Percentiles rank a stretch among this genome's conserved stretches.
Evolutionary conservation across 92 coral and sea anemone species (phyloP).

Genomic region (Isaurus tuberculatus): DNA sequence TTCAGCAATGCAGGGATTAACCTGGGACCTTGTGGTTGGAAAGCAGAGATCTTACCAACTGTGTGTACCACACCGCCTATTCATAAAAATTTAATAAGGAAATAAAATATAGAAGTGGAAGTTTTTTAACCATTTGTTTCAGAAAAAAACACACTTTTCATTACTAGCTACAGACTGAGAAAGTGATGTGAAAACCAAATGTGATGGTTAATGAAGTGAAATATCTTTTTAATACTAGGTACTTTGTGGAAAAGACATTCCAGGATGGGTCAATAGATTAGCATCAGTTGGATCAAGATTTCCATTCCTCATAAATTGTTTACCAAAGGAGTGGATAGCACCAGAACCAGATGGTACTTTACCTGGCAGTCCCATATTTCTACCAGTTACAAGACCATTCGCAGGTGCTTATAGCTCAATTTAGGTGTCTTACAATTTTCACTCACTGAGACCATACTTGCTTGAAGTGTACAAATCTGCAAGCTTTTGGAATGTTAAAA

Average conservation of each 20-base stretch:
- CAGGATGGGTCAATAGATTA: slow-evolving; percentile 94
- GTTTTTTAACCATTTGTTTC: too few species aligned
- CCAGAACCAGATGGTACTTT: slow-evolving; percentile 84
- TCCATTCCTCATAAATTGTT: slow-evolving; percentile 89
- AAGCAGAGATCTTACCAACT: too few species aligned
- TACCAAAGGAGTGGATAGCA: slow-evolving; percentile 95
- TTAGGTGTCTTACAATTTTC: neutral
- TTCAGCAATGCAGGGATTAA: too few species aligned
- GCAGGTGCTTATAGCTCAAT: slow-evolving; percentile 51
- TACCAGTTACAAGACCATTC: slow-evolving; percentile 61
- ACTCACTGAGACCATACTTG: neutral
- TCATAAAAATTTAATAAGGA: too few species aligned
- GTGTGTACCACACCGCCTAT: too few species aligned
- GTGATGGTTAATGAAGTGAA: neutral
- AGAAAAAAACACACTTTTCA: too few species aligned
- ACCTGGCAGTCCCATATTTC: slow-evolving; percentile 58
- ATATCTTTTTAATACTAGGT: slow-evolving; percentile 47
- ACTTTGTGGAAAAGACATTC: slow-evolving; percentile 90
- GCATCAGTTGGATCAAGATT: slow-evolving; percentile 92
- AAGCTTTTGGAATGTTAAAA: neutral
- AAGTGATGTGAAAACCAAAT: neutral
- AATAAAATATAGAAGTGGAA: too few species aligned
- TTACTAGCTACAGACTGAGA: too few species aligned
- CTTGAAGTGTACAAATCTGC: neutral
- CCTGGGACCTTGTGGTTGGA: too few species aligned